Evolutionary conservation across 2,113 vertebrate species (phyloP).

Genomic region (Lonchura striata): DNA sequence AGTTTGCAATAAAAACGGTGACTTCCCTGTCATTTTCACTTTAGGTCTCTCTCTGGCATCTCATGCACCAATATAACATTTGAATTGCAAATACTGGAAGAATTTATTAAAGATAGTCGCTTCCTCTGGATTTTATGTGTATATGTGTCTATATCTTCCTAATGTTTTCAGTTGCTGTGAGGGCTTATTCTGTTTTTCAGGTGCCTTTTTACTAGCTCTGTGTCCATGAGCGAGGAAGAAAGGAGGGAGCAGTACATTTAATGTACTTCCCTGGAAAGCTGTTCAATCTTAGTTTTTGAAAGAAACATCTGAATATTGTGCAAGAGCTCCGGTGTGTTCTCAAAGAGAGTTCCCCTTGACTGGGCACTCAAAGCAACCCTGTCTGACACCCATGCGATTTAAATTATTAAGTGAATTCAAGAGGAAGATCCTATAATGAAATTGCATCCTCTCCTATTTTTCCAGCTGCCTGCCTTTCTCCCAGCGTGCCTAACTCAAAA

Average conservation of each 20-base stretch:
- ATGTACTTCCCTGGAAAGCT: neutral
- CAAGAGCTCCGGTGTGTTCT: neutral
- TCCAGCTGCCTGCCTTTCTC: neutral
- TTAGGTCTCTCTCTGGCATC: neutral
- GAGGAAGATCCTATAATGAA: neutral
- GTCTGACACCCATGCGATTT: neutral
- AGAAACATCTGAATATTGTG: neutral
- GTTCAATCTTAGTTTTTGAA: neutral
- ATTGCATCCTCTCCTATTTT: neutral
- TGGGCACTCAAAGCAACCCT: neutral
- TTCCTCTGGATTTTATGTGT: neutral
- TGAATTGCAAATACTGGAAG: slow-evolving; percentile 27
- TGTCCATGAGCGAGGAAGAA: neutral
- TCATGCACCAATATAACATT: neutral
- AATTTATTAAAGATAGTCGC: slow-evolving; percentile 18
- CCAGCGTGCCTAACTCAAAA: neutral
- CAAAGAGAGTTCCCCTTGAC: neutral
- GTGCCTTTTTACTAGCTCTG: neutral
- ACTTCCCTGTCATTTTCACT: slow-evolving; percentile 14
- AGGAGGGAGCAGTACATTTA: neutral
- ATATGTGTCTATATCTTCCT: neutral
- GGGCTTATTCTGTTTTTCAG: neutral
- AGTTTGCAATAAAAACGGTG: slow-evolving; percentile 31
- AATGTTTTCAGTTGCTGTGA: neutral
- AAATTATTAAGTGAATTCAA: neutral